Conservation (phyloP, 2,888 invertebrate species). For the Thymelicus acteon region DNA sequence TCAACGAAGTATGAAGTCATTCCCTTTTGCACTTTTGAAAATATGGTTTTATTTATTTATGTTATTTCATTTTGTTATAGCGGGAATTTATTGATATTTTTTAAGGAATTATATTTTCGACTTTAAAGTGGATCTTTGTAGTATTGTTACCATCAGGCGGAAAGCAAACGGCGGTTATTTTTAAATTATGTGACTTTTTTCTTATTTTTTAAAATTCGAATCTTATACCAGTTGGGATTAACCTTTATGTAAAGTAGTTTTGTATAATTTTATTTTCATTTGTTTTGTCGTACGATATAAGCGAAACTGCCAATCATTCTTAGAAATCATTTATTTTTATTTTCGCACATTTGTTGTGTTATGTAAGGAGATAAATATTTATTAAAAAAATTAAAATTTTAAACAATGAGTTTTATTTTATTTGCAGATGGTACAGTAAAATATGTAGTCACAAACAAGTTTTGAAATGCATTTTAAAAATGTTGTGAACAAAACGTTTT, state of each 20-base stretch:
- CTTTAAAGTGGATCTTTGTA: constrained; percentile 18
- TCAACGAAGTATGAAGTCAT: constrained; percentile 5
- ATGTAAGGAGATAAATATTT: constrained; percentile 24
- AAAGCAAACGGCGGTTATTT: constrained; percentile 16
- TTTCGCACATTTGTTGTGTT: constrained; percentile 26
- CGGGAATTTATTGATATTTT: constrained; percentile 26
- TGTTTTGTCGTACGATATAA: constrained; percentile 25
- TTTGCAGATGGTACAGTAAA: background rate
- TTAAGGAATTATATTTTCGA: background rate
- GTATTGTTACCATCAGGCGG: constrained; percentile 3
- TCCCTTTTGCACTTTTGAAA: constrained; percentile 30
- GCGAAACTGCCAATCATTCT: constrained; percentile 30
- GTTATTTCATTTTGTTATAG: constrained; percentile 16
- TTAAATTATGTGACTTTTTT: constrained; percentile 19
- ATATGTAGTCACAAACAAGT: background rate
- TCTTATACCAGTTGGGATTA: constrained; percentile 24
- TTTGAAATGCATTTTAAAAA: no score
- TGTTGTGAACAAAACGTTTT: no score
- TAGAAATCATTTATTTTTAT: constrained; percentile 24
- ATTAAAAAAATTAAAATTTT: constrained; percentile 23
- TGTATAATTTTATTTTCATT: constrained; percentile 24
- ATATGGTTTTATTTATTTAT: constrained; percentile 13
- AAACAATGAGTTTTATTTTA: background rate
- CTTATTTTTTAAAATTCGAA: constrained; percentile 18
- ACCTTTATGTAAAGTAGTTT: constrained; percentile 27